phyloP scores from a whole-genome alignment of 2,113 vertebrate genomes.

The Bubo bubo region DNA sequence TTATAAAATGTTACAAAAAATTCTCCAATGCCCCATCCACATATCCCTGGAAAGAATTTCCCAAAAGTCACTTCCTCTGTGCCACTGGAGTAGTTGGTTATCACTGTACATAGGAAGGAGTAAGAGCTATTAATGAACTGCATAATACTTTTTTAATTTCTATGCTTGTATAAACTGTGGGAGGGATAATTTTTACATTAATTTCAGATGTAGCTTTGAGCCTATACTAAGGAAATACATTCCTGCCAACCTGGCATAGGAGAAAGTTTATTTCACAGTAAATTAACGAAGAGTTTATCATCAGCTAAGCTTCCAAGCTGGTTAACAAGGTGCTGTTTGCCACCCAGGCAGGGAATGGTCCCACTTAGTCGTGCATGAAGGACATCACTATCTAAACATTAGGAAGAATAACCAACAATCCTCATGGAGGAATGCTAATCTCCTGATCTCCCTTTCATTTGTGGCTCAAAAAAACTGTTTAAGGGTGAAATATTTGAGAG shows the following conservation, averaged over 20 bases:
- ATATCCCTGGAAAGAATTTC: background rate
- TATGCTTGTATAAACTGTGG: background rate
- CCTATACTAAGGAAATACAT: fast-evolving
- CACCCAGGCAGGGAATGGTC: background rate
- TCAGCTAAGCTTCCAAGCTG: background rate
- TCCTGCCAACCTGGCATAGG: background rate
- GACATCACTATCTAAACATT: background rate
- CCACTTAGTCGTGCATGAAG: background rate
- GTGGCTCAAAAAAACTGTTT: background rate
- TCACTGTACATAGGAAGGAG: background rate
- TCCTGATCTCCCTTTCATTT: background rate
- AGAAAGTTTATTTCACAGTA: background rate
- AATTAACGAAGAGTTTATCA: background rate
- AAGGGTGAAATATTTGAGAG: background rate
- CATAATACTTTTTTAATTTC: background rate
- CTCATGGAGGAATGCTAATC: background rate
- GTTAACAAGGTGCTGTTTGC: background rate
- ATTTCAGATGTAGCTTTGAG: background rate
- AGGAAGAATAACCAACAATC: background rate
- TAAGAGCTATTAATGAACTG: background rate
- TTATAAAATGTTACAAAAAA: background rate
- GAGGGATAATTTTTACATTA: background rate
- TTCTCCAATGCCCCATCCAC: background rate
- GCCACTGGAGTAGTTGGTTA: background rate
- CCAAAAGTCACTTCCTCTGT: background rate